Conservation (phyloP, 2,113 vertebrate genomes). For the Antechinus stuartii region DNA sequence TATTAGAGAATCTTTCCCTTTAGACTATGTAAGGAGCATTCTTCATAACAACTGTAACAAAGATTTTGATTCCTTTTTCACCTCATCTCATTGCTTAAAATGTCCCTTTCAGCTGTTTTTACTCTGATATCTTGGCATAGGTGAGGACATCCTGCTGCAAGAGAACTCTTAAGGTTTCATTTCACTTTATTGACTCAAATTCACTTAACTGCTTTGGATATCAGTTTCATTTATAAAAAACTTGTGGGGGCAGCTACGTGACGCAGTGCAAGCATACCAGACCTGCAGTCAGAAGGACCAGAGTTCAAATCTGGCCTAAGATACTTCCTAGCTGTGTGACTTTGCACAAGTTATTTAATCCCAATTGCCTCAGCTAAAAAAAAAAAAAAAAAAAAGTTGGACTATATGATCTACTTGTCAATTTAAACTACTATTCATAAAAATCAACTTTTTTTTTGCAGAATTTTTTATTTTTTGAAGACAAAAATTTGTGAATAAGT, state of each 20-base stretch:
- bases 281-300: no score
- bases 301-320: no score
- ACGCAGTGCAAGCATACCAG: no score
- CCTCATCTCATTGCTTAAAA: not conserved
- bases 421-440: not conserved
- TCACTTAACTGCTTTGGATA: conserved; percentile 19
- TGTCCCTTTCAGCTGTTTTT: not conserved
- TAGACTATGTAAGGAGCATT: not conserved
- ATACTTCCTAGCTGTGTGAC: no score
- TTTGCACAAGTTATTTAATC: no score
- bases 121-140: not conserved
- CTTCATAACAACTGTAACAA: not conserved
- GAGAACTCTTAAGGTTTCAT: not conserved
- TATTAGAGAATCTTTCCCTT: not conserved
- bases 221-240: not conserved
- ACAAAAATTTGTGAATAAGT: not conserved
- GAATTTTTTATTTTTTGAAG: not conserved
- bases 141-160: not conserved
- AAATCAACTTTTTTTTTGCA: not conserved
- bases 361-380: no score
- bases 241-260: no score
- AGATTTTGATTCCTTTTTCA: not conserved
- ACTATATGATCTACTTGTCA: not conserved
- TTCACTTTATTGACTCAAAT: not conserved
- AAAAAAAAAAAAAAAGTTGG: not conserved